Evolutionary conservation across 2,888 invertebrate species (phyloP).

Genomic region (Eutolmus rufibarbis): DNA sequence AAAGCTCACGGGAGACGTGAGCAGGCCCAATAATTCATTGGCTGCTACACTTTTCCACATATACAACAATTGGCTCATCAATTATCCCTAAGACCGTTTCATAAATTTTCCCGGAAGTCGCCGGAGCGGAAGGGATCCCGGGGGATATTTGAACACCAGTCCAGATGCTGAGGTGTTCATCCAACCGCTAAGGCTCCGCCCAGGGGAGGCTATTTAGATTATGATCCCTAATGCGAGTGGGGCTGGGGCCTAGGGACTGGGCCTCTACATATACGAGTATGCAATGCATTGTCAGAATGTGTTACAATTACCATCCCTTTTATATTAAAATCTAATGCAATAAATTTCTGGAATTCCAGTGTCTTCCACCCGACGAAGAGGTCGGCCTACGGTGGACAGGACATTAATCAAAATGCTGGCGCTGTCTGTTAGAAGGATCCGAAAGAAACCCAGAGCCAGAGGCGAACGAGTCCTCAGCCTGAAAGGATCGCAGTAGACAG

Average conservation of each 20-base stretch:
- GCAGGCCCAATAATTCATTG: background rate
- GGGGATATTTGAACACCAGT: background rate
- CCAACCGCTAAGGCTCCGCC: background rate
- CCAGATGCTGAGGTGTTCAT: background rate
- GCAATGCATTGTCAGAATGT: background rate
- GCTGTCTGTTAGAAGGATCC: background rate
- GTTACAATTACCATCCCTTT: background rate
- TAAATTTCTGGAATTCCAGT: background rate
- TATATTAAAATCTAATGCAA: background rate
- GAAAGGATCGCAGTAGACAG: background rate
- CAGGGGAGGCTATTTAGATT: background rate
- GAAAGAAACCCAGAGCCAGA: background rate
- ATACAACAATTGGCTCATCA: constrained; percentile 19
- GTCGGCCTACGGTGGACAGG: background rate
- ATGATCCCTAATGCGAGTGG: background rate
- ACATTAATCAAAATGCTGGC: constrained; percentile 23
- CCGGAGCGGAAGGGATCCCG: background rate
- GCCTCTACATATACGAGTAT: too few relatives aligned
- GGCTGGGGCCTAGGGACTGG: background rate
- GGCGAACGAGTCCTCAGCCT: background rate
- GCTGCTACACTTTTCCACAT: background rate
- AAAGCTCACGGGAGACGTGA: background rate
- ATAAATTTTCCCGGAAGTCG: background rate
- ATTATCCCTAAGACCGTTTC: background rate
- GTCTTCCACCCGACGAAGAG: background rate